Evolutionary conservation across 2,113 vertebrate genomes (phyloP).

Genomic region (Podocnemis expansa): DNA sequence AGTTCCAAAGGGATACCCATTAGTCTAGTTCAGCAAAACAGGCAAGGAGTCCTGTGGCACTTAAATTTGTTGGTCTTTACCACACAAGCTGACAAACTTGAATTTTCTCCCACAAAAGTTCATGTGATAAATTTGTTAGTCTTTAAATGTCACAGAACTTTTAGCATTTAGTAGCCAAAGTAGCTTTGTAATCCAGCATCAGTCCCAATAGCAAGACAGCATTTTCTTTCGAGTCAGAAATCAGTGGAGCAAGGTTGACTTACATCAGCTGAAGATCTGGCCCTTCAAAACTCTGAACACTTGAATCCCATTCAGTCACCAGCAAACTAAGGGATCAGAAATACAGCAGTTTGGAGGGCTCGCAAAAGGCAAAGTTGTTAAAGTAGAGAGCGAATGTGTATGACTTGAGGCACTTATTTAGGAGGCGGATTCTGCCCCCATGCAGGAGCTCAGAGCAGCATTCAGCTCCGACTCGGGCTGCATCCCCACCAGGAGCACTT

Average conservation of each 20-base stretch:
- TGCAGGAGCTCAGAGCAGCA: accelerated
- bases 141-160: too few relatives aligned
- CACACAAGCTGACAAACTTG: too few relatives aligned
- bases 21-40: too few relatives aligned
- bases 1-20: too few relatives aligned
- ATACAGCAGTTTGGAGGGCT: neutral
- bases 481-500: neutral
- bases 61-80: too few relatives aligned
- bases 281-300: neutral
- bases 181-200: neutral
- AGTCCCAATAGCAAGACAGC: neutral
- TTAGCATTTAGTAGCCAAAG: neutral
- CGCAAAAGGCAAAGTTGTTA: neutral
- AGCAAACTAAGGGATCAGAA: neutral
- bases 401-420: neutral
- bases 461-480: neutral
- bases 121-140: too few relatives aligned
- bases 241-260: neutral
- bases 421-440: neutral
- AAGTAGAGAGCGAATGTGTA: neutral
- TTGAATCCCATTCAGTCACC: neutral
- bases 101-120: too few relatives aligned
- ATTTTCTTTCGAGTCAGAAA: neutral
- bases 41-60: too few relatives aligned
- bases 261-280: neutral